phyloP scores from a whole-genome alignment of 2,113 vertebrate species.

The Suncus etruscus region DNA sequence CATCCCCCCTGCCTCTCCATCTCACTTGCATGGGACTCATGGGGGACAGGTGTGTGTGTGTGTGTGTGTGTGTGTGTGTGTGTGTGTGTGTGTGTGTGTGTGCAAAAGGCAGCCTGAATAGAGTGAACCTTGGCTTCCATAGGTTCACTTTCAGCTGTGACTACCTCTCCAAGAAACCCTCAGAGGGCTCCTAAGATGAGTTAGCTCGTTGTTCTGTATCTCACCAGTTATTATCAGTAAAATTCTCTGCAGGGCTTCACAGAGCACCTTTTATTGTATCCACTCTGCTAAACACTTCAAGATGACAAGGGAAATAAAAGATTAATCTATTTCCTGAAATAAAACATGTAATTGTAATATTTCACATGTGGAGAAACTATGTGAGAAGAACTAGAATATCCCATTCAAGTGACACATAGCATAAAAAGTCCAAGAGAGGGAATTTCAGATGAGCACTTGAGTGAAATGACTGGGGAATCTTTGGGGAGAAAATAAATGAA shows the following conservation, averaged over 20 bases:
- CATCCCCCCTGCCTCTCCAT: neutral
- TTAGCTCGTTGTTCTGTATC: neutral
- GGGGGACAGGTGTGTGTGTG: too few species aligned
- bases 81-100: too few species aligned
- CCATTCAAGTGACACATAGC: neutral
- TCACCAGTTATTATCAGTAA: neutral
- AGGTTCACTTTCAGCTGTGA: neutral
- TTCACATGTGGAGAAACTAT: neutral
- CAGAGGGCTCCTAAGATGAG: neutral
- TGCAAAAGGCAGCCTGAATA: neutral
- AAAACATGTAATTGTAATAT: neutral
- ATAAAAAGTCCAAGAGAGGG: neutral
- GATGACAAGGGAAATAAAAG: neutral
- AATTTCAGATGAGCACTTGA: neutral
- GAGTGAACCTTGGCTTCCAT: neutral
- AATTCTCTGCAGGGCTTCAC: neutral
- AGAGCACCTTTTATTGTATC: neutral
- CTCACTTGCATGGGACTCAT: neutral
- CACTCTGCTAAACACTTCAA: neutral
- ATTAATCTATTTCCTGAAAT: neutral
- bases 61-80: too few species aligned
- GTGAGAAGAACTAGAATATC: neutral
- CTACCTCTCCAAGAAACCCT: neutral
- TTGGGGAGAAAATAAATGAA: neutral
- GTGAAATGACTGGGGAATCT: neutral